Base-by-base conservation (phyloP, 2,113 vertebrate species). In the Oncorhynchus mykiss region DNA sequence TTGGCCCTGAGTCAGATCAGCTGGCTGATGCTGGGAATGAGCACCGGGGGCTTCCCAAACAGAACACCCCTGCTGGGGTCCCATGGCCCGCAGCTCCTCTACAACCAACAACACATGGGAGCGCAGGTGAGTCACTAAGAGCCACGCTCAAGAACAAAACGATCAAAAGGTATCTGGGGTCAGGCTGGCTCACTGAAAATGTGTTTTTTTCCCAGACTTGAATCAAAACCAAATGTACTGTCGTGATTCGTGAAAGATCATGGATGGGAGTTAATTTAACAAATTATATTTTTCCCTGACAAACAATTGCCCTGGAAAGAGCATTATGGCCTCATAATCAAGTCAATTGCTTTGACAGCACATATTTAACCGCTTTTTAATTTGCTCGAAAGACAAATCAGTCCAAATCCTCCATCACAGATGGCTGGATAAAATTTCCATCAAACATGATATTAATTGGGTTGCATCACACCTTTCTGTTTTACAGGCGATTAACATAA, bases 11-110 rank as follows among this genome's bases (percentile, higher is more conserved):
- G 75, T 70, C 72, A 70, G 69, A 83, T 83, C 79, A 72, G 74
- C 82, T 78, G 75, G 72, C 51, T 54, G 51, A 54, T 54, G 51
- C 14, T 45, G 8, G 39, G 39, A 45, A 45, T 45, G 39, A 45
- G 9, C 39, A 45, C 39, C 39, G 39, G 54, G 83, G 86, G 77
- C 75, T 87, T 83, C 82, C 86, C 81, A 83, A 82, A 85, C 77
- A 84, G 79, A 83, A 67, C 76, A 76, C 16, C 71, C 73, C 83
- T 69, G 71, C 31, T 34, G 65, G 25, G 51, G 16, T 18, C 51
- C 16, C 16, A 5, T 16, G 51, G 51, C 51, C 51, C 51, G 18
- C 51, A 54, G 51, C 51, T 54, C 51, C 51, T 14, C 51, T 54
- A 16, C 51, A 54, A 54, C 64, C 64, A 64, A 6, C 62, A 79